Evolutionary conservation across 1,140 invertebrate species (phyloP), one percentile per base, ranked within the genome.

Genomic region (Formica exsecta): DNA sequence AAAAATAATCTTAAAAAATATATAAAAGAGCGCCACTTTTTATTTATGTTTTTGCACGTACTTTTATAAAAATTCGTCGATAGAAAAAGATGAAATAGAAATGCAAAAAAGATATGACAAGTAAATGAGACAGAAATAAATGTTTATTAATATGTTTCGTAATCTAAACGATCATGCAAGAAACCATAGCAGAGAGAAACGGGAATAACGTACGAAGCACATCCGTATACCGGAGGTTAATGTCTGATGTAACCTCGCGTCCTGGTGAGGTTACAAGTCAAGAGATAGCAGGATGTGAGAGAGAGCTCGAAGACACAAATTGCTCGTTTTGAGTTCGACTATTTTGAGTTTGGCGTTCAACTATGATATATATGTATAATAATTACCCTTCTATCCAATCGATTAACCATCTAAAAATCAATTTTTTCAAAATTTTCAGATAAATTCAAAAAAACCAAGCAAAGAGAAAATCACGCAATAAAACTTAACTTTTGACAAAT

Each of bases 181-280:
- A 86, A 90, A 87, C 65, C 65, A 64, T 70, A 81, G 25, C 64
- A 54, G 36, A 86, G 65, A 68, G 68, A 75, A 86, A 87, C 80
- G 61, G 85, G 88, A 85, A 84, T 89, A 89, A 90, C 25, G 68
- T 80, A 83, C 68, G 74, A 54, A 88, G 80, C 84, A 85, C 86
- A 90, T 86, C 87, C 86, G 83, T 86, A 89, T 85, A 86, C 76
- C 88, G 89, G 84, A 91, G 76, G 65, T 84, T 85, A 88, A 92
- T 91, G 81, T 88, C 86, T 90, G 86, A 91, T 86, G 89, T 90
- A 92, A 92, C 90, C 89, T 86, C 89, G 70, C 79, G 68, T 89
- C 90, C 87, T 89, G 70, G 77, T 73, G 79, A 83, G 73, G 87
- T 84, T 86, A 71, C 59, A 70, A 90, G 85, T 89, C 76, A 88